Percentiles rank a stretch among this genome's conserved stretches.
phyloP scores from a whole-genome alignment of 1,140 invertebrate genomes.

The Drosophila repletoides region DNA sequence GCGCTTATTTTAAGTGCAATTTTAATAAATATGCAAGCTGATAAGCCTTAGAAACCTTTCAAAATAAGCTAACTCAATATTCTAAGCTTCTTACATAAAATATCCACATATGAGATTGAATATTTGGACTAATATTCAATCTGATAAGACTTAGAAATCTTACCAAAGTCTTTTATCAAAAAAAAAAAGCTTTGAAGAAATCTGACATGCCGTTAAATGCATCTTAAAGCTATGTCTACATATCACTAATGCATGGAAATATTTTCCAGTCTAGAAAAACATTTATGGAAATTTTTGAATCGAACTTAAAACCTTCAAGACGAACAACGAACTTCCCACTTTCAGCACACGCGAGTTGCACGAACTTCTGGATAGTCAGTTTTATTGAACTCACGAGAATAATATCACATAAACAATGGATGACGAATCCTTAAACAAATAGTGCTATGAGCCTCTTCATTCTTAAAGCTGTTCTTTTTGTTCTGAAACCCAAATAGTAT shows the following conservation, averaged over 20 bases:
- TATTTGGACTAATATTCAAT: slow-evolving; percentile 19
- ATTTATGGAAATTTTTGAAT: slow-evolving; percentile 55
- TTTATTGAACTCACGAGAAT: slow-evolving; percentile 8
- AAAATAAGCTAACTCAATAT: too few species aligned
- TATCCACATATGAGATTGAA: too few species aligned
- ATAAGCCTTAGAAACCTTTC: too few species aligned
- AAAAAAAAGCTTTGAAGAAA: too few species aligned
- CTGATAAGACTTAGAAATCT: slow-evolving; percentile 5
- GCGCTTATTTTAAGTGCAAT: not conserved
- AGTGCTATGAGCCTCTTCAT: not conserved
- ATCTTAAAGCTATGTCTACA: not conserved
- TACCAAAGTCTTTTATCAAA: too few species aligned
- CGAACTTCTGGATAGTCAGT: slow-evolving; percentile 38
- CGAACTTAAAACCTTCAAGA: slow-evolving; percentile 51
- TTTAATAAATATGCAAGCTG: too few species aligned
- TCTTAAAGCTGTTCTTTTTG: not conserved
- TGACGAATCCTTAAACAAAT: slow-evolving; percentile 14
- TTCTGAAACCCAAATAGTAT: too few species aligned
- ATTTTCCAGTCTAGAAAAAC: not conserved
- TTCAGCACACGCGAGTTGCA: slow-evolving; percentile 30
- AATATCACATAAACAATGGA: slow-evolving; percentile 3
- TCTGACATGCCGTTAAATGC: too few species aligned
- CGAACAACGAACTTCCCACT: slow-evolving; percentile 55
- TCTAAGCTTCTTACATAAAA: too few species aligned
- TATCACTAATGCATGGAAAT: slow-evolving; percentile 19